Percentiles rank a stretch among this genome's conserved stretches.
Evolutionary conservation across 2,888 invertebrate species (phyloP).

Genomic region (Papilio gigon): DNA sequence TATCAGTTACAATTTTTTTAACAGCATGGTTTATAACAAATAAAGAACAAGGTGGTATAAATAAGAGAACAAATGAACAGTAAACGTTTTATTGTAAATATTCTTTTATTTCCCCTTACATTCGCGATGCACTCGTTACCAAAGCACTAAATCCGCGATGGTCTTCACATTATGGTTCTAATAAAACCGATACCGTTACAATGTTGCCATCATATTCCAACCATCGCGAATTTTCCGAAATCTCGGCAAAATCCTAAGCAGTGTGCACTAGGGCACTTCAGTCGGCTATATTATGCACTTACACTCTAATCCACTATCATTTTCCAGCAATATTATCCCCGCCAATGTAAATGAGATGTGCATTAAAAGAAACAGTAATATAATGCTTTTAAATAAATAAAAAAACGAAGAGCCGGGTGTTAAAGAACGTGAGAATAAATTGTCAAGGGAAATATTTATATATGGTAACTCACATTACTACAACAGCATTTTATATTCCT

Average conservation of each 20-base stretch:
- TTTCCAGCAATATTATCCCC: constrained; percentile 43
- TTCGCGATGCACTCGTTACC: constrained; percentile 69
- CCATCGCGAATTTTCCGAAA: constrained; percentile 61
- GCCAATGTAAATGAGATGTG: constrained; percentile 24
- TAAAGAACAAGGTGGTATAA: constrained; percentile 47
- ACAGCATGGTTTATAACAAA: neutral
- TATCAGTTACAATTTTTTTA: no score
- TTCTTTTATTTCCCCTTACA: constrained; percentile 75
- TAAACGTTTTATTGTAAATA: constrained; percentile 82
- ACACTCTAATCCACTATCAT: constrained; percentile 58
- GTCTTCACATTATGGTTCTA: constrained; percentile 41
- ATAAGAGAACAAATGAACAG: constrained; percentile 73
- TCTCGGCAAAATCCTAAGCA: constrained; percentile 64
- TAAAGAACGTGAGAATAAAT: neutral
- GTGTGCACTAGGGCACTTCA: constrained; percentile 63
- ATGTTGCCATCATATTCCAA: constrained; percentile 32
- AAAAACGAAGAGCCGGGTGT: neutral
- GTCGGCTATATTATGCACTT: constrained; percentile 73
- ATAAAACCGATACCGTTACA: constrained; percentile 27
- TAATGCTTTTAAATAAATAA: neutral
- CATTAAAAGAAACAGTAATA: neutral
- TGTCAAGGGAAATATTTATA: neutral
- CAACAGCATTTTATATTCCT: neutral
- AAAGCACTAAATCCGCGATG: constrained; percentile 63
- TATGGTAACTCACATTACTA: neutral